Percentiles rank a stretch among this genome's conserved stretches.
phyloP scores from a whole-genome alignment of 2,797 vertebrate genomes.

The Adrianichthys oophorus region DNA sequence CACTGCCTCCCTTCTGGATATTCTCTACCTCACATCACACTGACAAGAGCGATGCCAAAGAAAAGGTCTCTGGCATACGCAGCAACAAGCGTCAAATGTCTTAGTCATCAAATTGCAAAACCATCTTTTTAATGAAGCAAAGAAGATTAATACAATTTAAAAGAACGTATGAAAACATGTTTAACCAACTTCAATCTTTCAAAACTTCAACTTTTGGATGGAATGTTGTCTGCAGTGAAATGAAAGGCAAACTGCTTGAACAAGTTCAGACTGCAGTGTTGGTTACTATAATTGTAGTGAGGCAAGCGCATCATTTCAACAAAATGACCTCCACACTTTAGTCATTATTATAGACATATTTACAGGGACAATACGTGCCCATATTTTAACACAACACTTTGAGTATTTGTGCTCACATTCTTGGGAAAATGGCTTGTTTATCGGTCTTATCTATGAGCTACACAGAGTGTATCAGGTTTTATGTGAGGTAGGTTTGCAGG shows the following conservation, averaged over 20 bases:
- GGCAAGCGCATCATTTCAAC: neutral
- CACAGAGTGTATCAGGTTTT: constrained; percentile 55
- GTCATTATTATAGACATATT: neutral
- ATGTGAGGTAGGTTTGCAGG: constrained; percentile 31
- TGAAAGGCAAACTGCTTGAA: neutral
- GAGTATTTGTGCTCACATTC: constrained; percentile 19
- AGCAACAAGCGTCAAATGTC: constrained; percentile 5
- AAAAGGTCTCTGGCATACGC: constrained; percentile 4
- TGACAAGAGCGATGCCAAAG: constrained; percentile 29
- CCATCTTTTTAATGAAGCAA: constrained; percentile 5
- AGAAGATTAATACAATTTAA: neutral
- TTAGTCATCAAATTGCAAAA: constrained; percentile 1
- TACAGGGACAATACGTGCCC: neutral
- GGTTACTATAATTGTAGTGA: neutral
- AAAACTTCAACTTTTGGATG: neutral
- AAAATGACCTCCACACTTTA: neutral
- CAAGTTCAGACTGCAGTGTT: neutral
- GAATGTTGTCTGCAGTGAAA: neutral
- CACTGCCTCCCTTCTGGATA: constrained; percentile 32
- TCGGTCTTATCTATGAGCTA: constrained; percentile 39
- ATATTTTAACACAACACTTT: constrained; percentile 12
- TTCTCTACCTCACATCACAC: constrained; percentile 27
- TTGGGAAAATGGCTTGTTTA: constrained; percentile 27
- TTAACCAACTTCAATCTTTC: neutral
- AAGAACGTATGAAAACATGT: constrained; percentile 4